These are phyloP conservation scores for Aphidius colemani DNA, from an alignment of 2,888 invertebrate genomes.

Conservation along the genomic window DNA sequence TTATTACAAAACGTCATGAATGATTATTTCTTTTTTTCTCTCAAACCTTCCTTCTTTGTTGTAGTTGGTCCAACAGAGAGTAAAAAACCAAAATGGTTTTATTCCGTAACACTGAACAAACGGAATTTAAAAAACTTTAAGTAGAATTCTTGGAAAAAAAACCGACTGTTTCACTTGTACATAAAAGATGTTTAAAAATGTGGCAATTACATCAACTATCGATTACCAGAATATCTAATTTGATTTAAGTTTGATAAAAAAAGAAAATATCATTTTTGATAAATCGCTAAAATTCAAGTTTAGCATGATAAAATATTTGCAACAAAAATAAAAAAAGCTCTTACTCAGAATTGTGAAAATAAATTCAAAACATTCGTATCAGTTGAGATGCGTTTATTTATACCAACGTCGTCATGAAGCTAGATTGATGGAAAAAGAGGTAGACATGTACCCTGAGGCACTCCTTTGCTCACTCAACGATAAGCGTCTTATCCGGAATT, in stretches of 20 bases:
- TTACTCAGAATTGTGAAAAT: conserved; percentile 6
- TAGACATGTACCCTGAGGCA: neutral
- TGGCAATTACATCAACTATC: too few relatives aligned
- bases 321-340: too few relatives aligned
- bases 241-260: too few relatives aligned
- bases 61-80: conserved; percentile 2
- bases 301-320: too few relatives aligned
- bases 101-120: conserved; percentile 12
- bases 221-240: too few relatives aligned
- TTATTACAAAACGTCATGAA: conserved; percentile 16
- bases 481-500: conserved; percentile 36
- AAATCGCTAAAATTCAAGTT: too few relatives aligned
- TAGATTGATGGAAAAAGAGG: conserved; percentile 37
- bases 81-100: neutral
- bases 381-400: conserved; percentile 31
- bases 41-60: neutral
- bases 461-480: conserved; percentile 22
- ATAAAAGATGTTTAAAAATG: too few relatives aligned
- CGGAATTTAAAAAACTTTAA: neutral
- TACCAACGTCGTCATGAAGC: conserved; percentile 27
- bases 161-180: neutral
- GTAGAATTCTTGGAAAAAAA: neutral
- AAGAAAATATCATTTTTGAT: too few relatives aligned
- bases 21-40: neutral
- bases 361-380: conserved; percentile 26